Evolutionary conservation across 2,888 invertebrate genomes (phyloP), one percentile per base, ranked within the genome.

Genomic region (Achlya flavicornis): DNA sequence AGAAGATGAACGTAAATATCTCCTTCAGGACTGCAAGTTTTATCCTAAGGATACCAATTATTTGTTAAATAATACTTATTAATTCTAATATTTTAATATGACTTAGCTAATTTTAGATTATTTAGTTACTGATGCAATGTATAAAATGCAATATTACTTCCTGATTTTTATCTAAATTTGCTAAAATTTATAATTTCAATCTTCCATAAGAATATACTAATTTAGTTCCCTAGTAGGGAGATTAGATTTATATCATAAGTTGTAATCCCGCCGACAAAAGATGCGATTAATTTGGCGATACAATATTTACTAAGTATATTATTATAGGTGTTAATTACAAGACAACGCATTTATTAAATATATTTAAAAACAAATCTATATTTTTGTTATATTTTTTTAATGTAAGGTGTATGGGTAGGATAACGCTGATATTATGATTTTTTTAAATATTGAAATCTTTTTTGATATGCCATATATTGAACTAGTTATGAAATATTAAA

Each of bases 11-110:
- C 85, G 89, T 63, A 93, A 93, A 69, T 93, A 93, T 75, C 75
- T 92, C 64, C 76, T 93, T 63, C 93, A 93, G 77, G 92, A 93
- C 73, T 91, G 88, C 68, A 89, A 86, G 68, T 81, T 85, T 73
- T 86, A 87, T 63, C 76, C 84, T 4, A 80, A 77, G 62, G 90
- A 91, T 61, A 86, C 88, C 11, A 85, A 89, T 64, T 89, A 88
- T 68, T 87, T 89, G 70, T 77, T 92, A 59, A 93, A 92, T 73
- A 89, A 88, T 71, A 92, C 92, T 11, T 92, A 84, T 78, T 92
- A 78, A 75, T 63, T 61, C 62, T 26, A 53, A 64, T 64, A 32
- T 58, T 26, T 64, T 48, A 32, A 62, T 66, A 66, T 67, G 64
- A 61, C 35, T 4, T 58, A 61, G 4, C 14, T 26, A 32, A 19